Evolutionary conservation across 2,113 vertebrate species (phyloP).

Genomic region (Oophaga pumilio): DNA sequence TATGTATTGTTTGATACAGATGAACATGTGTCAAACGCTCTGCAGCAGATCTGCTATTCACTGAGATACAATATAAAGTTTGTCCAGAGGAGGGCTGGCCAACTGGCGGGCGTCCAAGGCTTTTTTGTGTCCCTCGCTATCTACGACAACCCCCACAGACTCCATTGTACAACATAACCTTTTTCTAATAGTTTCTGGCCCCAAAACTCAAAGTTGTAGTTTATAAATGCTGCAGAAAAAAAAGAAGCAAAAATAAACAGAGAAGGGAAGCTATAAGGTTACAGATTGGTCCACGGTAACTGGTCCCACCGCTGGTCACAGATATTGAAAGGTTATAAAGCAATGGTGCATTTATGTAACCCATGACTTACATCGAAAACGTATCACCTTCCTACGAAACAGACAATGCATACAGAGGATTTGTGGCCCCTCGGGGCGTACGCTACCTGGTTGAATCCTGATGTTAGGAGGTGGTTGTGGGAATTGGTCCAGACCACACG

Average conservation of each 20-base stretch:
- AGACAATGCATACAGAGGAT: background rate
- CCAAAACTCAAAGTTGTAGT: background rate
- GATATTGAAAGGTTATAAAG: background rate
- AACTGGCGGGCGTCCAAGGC: background rate
- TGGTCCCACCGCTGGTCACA: background rate
- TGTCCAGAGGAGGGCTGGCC: background rate
- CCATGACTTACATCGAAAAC: background rate
- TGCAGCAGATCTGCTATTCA: background rate
- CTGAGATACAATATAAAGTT: background rate
- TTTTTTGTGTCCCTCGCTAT: background rate
- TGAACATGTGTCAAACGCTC: background rate
- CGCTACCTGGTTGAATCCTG: slow-evolving; percentile 81
- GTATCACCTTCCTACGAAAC: background rate
- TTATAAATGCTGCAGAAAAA: background rate
- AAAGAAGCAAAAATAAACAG: background rate
- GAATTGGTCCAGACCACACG: slow-evolving; percentile 82
- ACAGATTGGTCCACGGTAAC: background rate
- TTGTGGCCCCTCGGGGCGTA: background rate
- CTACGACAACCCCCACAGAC: slow-evolving; percentile 1
- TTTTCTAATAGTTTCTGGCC: slow-evolving; percentile 18
- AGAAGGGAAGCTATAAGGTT: background rate
- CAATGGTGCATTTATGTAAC: background rate
- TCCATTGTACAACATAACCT: background rate
- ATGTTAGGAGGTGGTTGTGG: slow-evolving; percentile 78
- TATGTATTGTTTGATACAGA: background rate